Conservation (phyloP, 2,888 invertebrate species). For the Mayetiola destructor region DNA sequence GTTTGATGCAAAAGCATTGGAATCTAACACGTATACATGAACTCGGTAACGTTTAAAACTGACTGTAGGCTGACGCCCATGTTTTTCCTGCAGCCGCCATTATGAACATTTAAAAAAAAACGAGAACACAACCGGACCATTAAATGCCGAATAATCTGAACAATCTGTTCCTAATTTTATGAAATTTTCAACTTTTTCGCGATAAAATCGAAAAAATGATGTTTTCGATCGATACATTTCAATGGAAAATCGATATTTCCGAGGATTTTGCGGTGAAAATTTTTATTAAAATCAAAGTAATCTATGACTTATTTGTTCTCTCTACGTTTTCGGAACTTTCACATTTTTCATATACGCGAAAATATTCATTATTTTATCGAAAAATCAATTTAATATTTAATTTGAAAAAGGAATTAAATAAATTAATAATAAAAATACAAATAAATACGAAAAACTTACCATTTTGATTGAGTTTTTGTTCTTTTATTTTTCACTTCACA, state of each 20-base stretch:
- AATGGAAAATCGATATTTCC: neutral
- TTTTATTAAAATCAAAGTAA: neutral
- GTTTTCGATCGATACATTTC: neutral
- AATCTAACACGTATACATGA: neutral
- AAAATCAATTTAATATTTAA: neutral
- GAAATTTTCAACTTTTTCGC: neutral
- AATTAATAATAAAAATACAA: neutral
- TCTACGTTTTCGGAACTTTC: neutral
- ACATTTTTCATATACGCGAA: neutral
- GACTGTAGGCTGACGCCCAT: neutral
- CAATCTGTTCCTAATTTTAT: neutral
- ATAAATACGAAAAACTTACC: conserved; percentile 26
- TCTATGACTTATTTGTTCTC: neutral
- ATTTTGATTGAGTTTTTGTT: conserved; percentile 27
- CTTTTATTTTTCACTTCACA: conserved; percentile 26
- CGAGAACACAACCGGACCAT: neutral
- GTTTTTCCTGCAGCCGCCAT: conserved; percentile 1
- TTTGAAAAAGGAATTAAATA: no score
- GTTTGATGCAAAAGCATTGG: no score
- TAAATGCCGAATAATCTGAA: neutral
- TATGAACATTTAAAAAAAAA: neutral
- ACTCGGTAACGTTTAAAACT: neutral
- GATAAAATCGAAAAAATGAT: neutral
- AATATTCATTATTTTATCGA: neutral
- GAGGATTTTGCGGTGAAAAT: neutral